Evolutionary conservation across 2,113 vertebrate genomes (phyloP).

Genomic region (Sardina pilchardus): DNA sequence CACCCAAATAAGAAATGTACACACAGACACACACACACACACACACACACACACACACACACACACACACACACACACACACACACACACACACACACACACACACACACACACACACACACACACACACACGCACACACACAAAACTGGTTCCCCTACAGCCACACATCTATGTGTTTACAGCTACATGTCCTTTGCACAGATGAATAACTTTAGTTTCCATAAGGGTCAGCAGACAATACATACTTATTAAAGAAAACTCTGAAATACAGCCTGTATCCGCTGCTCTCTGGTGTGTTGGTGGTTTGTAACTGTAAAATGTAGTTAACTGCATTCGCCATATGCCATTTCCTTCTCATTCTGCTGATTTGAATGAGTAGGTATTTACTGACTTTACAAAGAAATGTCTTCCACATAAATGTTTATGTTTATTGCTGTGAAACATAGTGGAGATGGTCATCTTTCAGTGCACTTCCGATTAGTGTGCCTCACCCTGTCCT

Average conservation of each 20-base stretch:
- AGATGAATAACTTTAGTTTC: not conserved
- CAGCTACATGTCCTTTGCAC: not conserved
- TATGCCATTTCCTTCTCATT: not conserved
- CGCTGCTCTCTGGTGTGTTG: not conserved
- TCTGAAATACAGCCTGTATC: not conserved
- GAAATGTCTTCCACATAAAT: not conserved
- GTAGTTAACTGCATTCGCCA: not conserved
- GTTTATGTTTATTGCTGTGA: not conserved
- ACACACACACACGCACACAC: not conserved
- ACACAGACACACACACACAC: not conserved
- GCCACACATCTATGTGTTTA: not conserved
- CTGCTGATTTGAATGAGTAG: not conserved
- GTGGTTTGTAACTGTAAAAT: not conserved
- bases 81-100: not conserved
- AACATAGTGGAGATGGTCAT: not conserved
- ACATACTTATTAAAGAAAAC: not conserved
- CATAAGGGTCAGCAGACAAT: not conserved
- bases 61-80: not conserved
- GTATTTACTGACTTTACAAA: not conserved
- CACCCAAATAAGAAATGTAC: not conserved
- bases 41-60: not conserved
- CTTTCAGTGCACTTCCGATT: not conserved
- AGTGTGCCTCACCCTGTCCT: not conserved
- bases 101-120: no score
- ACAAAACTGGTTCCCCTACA: not conserved